Percentiles rank a stretch among this genome's conserved stretches.
phyloP scores from a whole-genome alignment of 2,113 vertebrate genomes.

The Dissostichus mawsoni region DNA sequence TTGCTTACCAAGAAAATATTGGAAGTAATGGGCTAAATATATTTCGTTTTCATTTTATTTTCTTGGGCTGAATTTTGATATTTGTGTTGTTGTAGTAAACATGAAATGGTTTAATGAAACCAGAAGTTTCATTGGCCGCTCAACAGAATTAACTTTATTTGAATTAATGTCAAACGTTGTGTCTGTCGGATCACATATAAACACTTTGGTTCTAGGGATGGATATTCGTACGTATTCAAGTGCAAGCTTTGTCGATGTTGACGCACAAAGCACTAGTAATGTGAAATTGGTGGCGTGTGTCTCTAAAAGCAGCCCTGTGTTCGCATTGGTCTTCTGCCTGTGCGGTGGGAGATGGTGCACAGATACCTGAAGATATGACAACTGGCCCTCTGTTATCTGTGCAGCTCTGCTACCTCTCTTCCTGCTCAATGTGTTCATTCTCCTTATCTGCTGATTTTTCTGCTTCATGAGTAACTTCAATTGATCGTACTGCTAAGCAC shows the following conservation, averaged over 20 bases:
- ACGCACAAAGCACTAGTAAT: background rate
- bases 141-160: too few relatives aligned
- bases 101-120: too few relatives aligned
- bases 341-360: slow-evolving; percentile 1
- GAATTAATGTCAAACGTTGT: too few relatives aligned
- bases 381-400: slow-evolving; percentile 13
- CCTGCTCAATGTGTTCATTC: background rate
- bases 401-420: background rate
- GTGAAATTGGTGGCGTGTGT: background rate
- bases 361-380: slow-evolving; percentile 21
- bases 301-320: slow-evolving; percentile 6
- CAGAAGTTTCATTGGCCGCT: too few relatives aligned
- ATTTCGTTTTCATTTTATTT: too few relatives aligned
- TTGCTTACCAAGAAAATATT: too few relatives aligned
- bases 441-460: slow-evolving; percentile 13
- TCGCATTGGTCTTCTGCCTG: background rate
- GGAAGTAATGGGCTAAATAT: too few relatives aligned
- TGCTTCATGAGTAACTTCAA: background rate
- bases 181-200: background rate
- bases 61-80: too few relatives aligned
- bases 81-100: too few relatives aligned
- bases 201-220: background rate
- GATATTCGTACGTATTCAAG: background rate
- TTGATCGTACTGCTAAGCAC: background rate
- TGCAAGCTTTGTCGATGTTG: background rate